phyloP scores from a whole-genome alignment of 2,113 vertebrate species.

The Phycodurus eques region DNA sequence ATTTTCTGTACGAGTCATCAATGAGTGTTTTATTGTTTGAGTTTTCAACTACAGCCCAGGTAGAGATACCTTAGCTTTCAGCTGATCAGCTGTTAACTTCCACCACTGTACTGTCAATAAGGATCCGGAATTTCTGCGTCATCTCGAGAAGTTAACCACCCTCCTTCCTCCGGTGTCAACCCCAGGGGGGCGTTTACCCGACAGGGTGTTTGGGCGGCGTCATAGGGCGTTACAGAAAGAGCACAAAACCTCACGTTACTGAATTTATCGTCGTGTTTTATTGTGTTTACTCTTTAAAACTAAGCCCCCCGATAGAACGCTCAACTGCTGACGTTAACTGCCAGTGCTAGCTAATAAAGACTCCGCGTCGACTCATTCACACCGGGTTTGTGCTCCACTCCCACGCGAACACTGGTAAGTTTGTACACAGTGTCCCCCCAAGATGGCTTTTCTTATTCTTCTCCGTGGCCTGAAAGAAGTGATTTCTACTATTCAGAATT shows the following conservation, averaged over 20 bases:
- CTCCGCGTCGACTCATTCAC: neutral
- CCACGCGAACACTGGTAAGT: conserved; percentile 33
- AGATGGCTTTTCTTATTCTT: conserved; percentile 39
- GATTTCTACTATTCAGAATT: conserved; percentile 65
- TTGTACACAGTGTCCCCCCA: conserved; percentile 32
- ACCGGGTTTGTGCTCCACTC: neutral
- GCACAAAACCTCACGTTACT: no score
- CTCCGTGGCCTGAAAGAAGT: conserved; percentile 50
- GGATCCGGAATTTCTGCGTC: no score
- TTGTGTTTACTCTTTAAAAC: no score
- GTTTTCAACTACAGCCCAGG: neutral
- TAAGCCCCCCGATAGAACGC: no score
- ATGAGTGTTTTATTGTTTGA: neutral
- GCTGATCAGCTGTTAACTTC: neutral
- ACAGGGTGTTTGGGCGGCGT: no score
- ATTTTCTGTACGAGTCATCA: neutral
- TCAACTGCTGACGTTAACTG: no score
- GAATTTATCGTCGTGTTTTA: no score
- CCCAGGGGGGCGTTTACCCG: no score
- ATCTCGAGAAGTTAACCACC: no score
- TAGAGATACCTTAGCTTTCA: neutral
- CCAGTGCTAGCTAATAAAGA: neutral
- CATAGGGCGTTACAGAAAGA: no score
- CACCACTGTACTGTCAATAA: no score
- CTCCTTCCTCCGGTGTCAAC: no score